Evolutionary conservation across 2,113 vertebrate genomes (phyloP).

Genomic region (Tragelaphus scriptus): DNA sequence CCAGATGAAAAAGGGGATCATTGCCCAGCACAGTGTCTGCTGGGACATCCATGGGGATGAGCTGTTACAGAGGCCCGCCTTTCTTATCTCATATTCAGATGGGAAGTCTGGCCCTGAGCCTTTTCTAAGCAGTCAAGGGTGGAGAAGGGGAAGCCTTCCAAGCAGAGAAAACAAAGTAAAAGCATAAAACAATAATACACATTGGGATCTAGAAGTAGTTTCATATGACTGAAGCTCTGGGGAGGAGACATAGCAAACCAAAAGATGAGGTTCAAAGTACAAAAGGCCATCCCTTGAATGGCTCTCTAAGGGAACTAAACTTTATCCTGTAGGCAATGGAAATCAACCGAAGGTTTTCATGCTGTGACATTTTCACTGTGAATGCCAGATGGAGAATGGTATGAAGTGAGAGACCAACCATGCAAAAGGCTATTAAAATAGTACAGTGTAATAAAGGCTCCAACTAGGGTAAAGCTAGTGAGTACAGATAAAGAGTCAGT

Average conservation of each 20-base stretch:
- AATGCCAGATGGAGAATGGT: neutral
- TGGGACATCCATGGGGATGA: neutral
- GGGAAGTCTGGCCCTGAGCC: neutral
- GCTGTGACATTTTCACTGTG: neutral
- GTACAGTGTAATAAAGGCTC: neutral
- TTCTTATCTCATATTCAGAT: neutral
- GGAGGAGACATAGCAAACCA: neutral
- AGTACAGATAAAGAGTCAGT: neutral
- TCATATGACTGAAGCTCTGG: neutral
- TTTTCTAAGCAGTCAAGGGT: neutral
- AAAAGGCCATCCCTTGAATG: neutral
- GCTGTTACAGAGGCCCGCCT: neutral
- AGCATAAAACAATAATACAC: neutral
- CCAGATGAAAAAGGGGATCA: neutral
- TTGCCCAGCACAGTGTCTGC: neutral
- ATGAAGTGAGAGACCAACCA: neutral
- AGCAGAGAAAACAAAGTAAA: neutral
- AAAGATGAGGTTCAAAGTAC: slow-evolving; percentile 9
- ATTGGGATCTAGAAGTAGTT: neutral
- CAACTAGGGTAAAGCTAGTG: neutral
- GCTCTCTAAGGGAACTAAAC: neutral
- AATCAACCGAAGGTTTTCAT: neutral
- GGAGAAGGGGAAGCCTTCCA: neutral
- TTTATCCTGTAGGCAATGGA: neutral
- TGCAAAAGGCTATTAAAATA: neutral